Base-by-base conservation (phyloP, 2,113 vertebrate species). In the Pelecanoides urinatrix region DNA sequence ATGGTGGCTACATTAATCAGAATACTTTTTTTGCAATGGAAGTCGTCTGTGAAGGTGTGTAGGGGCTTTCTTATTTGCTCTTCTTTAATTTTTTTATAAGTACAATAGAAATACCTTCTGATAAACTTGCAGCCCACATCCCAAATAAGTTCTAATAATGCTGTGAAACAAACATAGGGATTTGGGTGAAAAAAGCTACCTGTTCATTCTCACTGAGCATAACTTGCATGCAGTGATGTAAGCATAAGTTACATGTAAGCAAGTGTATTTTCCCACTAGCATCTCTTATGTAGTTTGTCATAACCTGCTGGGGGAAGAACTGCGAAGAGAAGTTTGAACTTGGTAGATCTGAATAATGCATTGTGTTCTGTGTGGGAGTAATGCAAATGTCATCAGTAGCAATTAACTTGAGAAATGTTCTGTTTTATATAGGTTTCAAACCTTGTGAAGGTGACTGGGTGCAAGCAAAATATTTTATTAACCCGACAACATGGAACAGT, bases 381-480 rank as follows among this genome's bases (percentile, higher is more conserved):
- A 49, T 36, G 27, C n/a, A 30, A 21, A 34, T 67, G 17, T 38
- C 42, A 50, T 20, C 26, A 36, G 6, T 52, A 90, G 50, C 61
- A 72, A 67, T 40, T 91, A 30, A 61, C 53, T 59, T 81, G 34
- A 88, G n/a, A 87, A 61, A 58, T 77, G 29, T 72, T 89, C 30
- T 80, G 36, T 8, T 75, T 61, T 59, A 53, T 59, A 10, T 53
- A 99, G 99, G 98, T 92, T 99, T 98, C 74, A 53, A 96, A 67
- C 99, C 99, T 59, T 98, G 95, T 97, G 98, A 98, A 96, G 99
- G 99, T 71, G 99, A 99, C 97, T 99, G 99, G 99, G 99, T 99
- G 45, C 98, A 99, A 98, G 99, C 98, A 0, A 98, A 99, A 71
- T 99, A 99, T 94, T 98, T 98, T 62, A 97, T 99, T 92, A 98